Evolutionary conservation across 2,113 vertebrate genomes (phyloP), one percentile per base, ranked within the genome.

Genomic region (Rhinogobius similis): DNA sequence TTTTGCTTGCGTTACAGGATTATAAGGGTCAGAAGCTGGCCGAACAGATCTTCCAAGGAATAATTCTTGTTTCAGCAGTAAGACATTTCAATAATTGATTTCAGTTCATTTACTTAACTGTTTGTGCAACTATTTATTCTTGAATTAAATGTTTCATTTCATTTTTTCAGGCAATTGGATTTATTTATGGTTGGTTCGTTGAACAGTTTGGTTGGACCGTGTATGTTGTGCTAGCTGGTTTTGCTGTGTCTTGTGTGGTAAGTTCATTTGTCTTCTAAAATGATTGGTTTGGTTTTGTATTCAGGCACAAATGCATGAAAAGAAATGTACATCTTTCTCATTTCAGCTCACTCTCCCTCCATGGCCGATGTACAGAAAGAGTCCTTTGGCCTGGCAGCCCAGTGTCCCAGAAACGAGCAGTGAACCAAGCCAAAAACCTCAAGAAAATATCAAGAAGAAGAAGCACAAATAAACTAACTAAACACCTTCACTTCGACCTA

Each of bases 121-220:
- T 5, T 13, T 24, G 13, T 52, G 0, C 12, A 3, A 26, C 12
- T 55, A 14, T 4, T 55, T 55, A 13, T 13, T 5, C 14, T 55
- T 14, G 4, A 53, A 55, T 62, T 3, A 27, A 46, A 3, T 76
- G 61, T 13, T 21, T 13, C 13, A 44, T 14, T 73, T 69, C 12
- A 63, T 41, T n/a, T 83, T 59, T 80, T 76, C 82, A 99, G 98
- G 83, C 94, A 65, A 94, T 98, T 85, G 98, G 98, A 59, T 99
- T 99, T 56, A 85, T 96, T 74, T 98, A 94, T 39, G 98, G 98
- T 20, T 95, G 96, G 67, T 82, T 96, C 70, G 91, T 95, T 73
- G 95, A 99, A 84, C 96, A 99, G 90, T 99, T 99, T 79, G 95
- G 94, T 6, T 98, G 96, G 96, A 99, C 98, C 1, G 96, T 99